Evolutionary conservation across 1,140 invertebrate genomes (phyloP).

Genomic region (Zaprionus nigranus): DNA sequence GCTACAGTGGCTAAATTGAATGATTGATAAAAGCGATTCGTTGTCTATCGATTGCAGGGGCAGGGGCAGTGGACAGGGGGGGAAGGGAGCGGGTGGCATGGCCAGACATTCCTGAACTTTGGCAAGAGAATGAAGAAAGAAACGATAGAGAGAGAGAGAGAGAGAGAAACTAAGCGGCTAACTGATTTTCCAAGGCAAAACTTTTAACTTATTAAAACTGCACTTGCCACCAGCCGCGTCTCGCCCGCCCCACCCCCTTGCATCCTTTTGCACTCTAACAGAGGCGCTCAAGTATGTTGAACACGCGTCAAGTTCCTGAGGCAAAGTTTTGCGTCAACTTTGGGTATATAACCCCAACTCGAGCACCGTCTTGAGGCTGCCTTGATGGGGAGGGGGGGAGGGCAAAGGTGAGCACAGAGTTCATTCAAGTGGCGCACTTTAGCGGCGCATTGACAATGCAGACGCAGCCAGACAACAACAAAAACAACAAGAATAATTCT

Average conservation of each 20-base stretch:
- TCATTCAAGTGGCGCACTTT: slow-evolving; percentile 59
- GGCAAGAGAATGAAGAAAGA: slow-evolving; percentile 19
- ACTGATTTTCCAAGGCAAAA: slow-evolving; percentile 77
- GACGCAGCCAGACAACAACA: slow-evolving; percentile 39
- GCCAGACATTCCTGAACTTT: slow-evolving; percentile 49
- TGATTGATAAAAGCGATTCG: slow-evolving; percentile 74
- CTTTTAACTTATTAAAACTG: slow-evolving; percentile 81
- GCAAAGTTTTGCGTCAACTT: slow-evolving; percentile 80
- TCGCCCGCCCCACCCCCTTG: neutral
- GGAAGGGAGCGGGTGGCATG: neutral
- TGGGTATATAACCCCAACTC: slow-evolving; percentile 40
- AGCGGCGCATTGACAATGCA: slow-evolving; percentile 71
- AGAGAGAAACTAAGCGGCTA: slow-evolving; percentile 69
- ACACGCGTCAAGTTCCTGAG: slow-evolving; percentile 80
- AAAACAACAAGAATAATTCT: slow-evolving; percentile 76
- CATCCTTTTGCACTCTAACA: neutral
- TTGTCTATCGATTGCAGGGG: slow-evolving; percentile 14
- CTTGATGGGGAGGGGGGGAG: neutral
- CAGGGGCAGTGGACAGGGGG: neutral
- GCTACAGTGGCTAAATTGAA: slow-evolving; percentile 61
- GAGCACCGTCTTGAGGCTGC: neutral
- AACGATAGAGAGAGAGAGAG: slow-evolving; percentile 13
- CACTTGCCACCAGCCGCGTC: slow-evolving; percentile 60
- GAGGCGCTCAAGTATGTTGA: slow-evolving; percentile 81
- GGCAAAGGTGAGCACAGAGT: slow-evolving; percentile 56